phyloP scores from a whole-genome alignment of 2,113 vertebrate species.

The Vireo altiloquus region DNA sequence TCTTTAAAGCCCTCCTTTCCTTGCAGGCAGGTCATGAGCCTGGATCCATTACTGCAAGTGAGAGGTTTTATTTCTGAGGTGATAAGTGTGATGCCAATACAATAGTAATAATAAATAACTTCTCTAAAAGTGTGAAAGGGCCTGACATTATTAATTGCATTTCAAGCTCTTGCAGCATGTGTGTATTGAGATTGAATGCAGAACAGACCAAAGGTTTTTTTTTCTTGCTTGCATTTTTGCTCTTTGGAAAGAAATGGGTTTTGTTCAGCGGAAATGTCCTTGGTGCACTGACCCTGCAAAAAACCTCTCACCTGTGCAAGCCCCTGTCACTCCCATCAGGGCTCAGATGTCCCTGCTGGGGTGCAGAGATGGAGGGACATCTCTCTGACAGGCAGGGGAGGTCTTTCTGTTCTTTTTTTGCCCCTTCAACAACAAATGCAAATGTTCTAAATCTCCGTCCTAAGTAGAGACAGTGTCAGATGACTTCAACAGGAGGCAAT shows the following conservation, averaged over 20 bases:
- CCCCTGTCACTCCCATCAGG: background rate
- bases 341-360: background rate
- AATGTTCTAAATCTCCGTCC: background rate
- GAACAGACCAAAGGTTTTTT: background rate
- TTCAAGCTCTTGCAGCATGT: background rate
- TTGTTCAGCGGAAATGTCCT: background rate
- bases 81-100: constrained; percentile 31
- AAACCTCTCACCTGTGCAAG: background rate
- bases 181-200: background rate
- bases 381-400: background rate
- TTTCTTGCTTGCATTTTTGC: background rate
- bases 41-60: background rate
- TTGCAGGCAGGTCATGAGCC: background rate
- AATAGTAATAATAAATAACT: constrained; percentile 49
- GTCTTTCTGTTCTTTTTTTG: background rate
- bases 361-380: background rate
- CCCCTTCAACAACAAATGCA: background rate
- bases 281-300: background rate
- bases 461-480: background rate
- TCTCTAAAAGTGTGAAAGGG: background rate
- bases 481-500: background rate
- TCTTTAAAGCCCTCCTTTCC: background rate
- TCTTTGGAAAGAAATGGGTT: background rate
- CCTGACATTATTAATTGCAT: constrained; percentile 47
- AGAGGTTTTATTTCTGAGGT: constrained; percentile 12